These are phyloP conservation scores for Temnothorax nylanderi DNA, from an alignment of 1,140 invertebrate species.

Conservation along the genomic window DNA sequence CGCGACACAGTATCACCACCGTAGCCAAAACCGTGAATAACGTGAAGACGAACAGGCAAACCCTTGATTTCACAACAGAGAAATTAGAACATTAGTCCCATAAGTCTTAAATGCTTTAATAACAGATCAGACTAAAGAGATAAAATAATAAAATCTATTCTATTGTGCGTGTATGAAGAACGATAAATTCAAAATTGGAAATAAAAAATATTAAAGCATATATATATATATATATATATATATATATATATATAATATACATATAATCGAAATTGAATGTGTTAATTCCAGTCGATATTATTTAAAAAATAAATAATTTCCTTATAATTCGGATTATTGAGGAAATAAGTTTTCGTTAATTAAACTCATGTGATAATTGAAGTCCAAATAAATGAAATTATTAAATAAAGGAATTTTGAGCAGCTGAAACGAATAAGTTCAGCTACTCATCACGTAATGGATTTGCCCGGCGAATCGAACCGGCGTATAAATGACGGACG, in stretches of 20 bases:
- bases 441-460: neutral
- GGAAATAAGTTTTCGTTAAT: neutral
- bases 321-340: neutral
- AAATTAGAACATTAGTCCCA: conserved; percentile 23
- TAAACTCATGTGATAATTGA: too few relatives aligned
- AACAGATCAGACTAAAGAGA: neutral
- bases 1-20: conserved; percentile 95
- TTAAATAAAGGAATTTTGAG: neutral
- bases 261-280: neutral
- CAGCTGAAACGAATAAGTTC: neutral
- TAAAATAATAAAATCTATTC: neutral
- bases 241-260: neutral
- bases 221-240: too few relatives aligned
- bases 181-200: neutral
- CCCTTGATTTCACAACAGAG: conserved; percentile 86
- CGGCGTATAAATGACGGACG: conserved; percentile 11
- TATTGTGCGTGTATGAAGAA: neutral
- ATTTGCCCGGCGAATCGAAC: neutral
- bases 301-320: neutral
- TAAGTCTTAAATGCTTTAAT: neutral
- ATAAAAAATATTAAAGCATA: neutral
- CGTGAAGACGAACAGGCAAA: conserved; percentile 98
- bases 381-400: neutral
- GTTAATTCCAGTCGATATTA: neutral
- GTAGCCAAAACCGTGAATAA: conserved; percentile 98